Evolutionary conservation across 2,113 vertebrate species (phyloP), one percentile per base, ranked within the genome.

Genomic region (Rhineura floridana): DNA sequence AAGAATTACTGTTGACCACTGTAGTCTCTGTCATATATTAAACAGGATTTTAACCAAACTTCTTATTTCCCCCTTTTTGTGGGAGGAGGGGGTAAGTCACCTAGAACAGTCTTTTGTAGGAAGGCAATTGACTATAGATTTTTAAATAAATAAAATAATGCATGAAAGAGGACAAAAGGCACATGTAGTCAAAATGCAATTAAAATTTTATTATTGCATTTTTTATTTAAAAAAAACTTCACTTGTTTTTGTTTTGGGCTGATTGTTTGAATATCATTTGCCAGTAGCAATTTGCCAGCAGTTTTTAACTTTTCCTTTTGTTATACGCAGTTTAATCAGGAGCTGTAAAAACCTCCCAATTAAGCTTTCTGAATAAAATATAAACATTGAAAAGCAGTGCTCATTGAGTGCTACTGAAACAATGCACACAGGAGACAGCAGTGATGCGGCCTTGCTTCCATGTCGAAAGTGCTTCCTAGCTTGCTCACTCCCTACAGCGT

Each of bases 331-430:
- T 46, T 90, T 90, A 85, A 91, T 89, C 79, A 90, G 84, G 87
- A 70, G 86, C 87, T 85, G 69, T 81, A 89, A 94, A 91, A 95
- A 88, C 81, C 33, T 93, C 55, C 55, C 83, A 90, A 79, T 93
- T 95, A 93, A 90, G 73, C 86, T 92, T 93, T 93, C 83, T 94
- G 90, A 95, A 91, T 93, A 93, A 92, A 94, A 91, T 87, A 91
- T 46, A 89, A 94, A 93, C 55, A 83, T 93, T 92, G 90, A 87
- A 94, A 93, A 92, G 59, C 79, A 85, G 30, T 12, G 42, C 79
- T 89, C 0, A 23, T 83, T 46, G 78, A 94, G 83, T 50, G 55
- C 89, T 85, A 42, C 79, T 90, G 90, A 95, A 92, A 89, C 67
- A 87, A 62, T 69, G 46, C 86, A 91, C 82, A 83, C 62, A 79